Conservation (phyloP, 2,113 vertebrate genomes). For the Ornithorhynchus anatinus region DNA sequence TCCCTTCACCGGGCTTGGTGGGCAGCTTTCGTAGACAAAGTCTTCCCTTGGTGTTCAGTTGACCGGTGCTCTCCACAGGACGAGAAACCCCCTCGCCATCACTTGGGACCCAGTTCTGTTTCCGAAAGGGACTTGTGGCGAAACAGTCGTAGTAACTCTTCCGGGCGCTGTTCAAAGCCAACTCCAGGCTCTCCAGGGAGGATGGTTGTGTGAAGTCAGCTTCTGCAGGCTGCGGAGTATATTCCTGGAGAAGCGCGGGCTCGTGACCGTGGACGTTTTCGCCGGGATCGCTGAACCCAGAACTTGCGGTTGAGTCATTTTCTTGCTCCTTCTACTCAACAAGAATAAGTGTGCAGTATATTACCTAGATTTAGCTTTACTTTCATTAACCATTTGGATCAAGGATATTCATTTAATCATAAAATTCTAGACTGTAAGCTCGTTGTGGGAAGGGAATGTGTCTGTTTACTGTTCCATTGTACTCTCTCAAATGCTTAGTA, state of each 20-base stretch:
- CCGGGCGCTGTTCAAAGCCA: conserved; percentile 7
- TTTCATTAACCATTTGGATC: no score
- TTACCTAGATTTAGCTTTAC: no score
- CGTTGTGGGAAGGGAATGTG: no score
- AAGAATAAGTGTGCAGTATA: conserved; percentile 1
- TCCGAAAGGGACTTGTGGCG: conserved; percentile 13
- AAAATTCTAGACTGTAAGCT: no score
- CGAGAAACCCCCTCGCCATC: conserved; percentile 10
- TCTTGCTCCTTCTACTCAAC: conserved; percentile 59
- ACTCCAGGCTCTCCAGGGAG: not conserved
- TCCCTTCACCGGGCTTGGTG: conserved; percentile 57
- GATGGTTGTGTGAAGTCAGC: not conserved
- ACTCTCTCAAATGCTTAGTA: no score
- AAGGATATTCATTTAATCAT: no score
- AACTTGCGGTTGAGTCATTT: conserved; percentile 3
- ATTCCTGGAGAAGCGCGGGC: conserved; percentile 24
- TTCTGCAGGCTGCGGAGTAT: conserved; percentile 15
- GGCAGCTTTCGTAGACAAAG: conserved; percentile 23
- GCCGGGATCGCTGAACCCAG: conserved; percentile 1
- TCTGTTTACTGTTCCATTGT: no score
- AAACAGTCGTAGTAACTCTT: conserved; percentile 5
- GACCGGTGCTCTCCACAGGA: not conserved
- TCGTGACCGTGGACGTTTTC: not conserved
- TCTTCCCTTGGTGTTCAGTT: conserved; percentile 10
- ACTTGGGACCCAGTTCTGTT: not conserved